These are phyloP conservation scores for Numenius phaeopus DNA, from an alignment of 2,797 vertebrate genomes.

Conservation along the genomic window DNA sequence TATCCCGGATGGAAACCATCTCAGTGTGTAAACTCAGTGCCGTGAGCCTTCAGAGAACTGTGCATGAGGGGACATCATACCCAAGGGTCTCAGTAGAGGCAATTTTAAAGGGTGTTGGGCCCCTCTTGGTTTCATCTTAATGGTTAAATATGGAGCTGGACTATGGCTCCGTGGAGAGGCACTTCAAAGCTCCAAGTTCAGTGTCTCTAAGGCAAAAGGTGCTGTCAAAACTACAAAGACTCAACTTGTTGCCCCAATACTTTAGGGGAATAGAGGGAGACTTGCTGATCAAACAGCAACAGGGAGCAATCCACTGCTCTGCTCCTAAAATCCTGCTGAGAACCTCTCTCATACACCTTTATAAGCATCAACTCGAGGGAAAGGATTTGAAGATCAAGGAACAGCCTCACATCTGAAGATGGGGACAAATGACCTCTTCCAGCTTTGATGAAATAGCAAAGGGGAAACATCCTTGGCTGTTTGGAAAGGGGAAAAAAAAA, in stretches of 20 bases:
- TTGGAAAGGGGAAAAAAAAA: neutral
- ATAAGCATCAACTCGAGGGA: neutral
- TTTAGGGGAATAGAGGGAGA: neutral
- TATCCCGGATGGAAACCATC: neutral
- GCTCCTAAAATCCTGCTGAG: neutral
- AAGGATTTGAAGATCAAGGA: neutral
- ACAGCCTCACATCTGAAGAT: neutral
- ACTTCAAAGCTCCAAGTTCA: neutral
- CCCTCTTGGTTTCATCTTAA: neutral
- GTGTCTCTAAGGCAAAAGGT: neutral
- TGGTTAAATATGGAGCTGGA: neutral
- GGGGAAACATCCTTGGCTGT: neutral
- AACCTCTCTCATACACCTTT: neutral
- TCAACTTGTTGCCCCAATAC: neutral
- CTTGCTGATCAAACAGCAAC: neutral
- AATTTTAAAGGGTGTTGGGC: rapidly evolving
- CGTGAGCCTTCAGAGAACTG: too few relatives aligned
- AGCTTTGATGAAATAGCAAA: neutral
- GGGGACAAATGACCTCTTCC: neutral
- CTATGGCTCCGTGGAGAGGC: neutral
- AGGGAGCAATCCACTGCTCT: neutral
- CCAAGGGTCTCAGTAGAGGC: neutral
- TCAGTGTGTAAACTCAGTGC: neutral
- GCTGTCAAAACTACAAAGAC: neutral
- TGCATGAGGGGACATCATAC: neutral